Evolutionary conservation across 2,888 invertebrate genomes (phyloP), one percentile per base, ranked within the genome.

Genomic region (Noctua janthe): DNA sequence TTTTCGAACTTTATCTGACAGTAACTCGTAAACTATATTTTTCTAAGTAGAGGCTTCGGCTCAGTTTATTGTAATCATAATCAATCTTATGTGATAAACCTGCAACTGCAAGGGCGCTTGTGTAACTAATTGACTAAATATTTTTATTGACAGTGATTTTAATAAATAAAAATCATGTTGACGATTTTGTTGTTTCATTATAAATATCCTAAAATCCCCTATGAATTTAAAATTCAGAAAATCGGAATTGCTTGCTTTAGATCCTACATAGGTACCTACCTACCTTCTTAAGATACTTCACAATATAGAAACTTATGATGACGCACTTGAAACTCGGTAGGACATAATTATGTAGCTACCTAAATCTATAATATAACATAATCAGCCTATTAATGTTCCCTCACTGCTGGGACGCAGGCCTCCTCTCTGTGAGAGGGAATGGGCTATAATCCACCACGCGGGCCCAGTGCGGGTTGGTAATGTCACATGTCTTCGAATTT

Each of bases 141-240:
- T 84, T 85, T 86, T 90, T 87, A 87, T 76, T 83, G 73, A 76
- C 80, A 82, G 83, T 89, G 85, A 80, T 89, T 87, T 88, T 69
- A 78, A 86, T 85, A 86, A 87, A 87, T 89, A 88, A 88, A 87
- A 88, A 89, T 86, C 83, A 82, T 86, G 85, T 87, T 89, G 82
- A 84, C 79, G 81, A 78, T 78, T 81, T 15, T 49, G 29, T 71
- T 71, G 82, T 90, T 87, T 90, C 29, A 78, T 89, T 89, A 1
- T 0, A 66, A 71, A 67, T 35, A 43, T 49, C 15, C 43, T 10
- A 39, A 15, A 13, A 67, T 17, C 3, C 17, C 29, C 1, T 15
- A 71, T 3, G 20, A 29, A 1, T 23, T 23, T 35, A 51, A 35
- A 35, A 35, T 8, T 29, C 13, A 23, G 35, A 35, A 71, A 51